Conservation (phyloP, 2,888 invertebrate species). For the Scelioninae gen. 1 region DNA sequence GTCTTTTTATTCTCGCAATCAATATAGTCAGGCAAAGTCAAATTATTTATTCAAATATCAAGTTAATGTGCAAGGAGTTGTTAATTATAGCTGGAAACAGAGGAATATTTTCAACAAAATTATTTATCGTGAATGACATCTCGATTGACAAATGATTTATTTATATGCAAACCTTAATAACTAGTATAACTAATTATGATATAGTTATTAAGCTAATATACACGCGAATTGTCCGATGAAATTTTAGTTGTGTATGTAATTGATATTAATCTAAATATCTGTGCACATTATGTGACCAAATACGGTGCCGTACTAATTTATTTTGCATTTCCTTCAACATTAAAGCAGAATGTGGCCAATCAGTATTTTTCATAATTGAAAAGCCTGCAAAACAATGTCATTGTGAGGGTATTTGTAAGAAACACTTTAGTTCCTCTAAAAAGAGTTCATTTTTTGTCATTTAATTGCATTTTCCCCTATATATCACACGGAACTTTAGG, state of each 20-base stretch:
- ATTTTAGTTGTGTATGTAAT: slow-evolving; percentile 28
- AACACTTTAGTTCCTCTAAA: too few relatives aligned
- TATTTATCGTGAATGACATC: slow-evolving; percentile 28
- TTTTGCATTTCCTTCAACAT: slow-evolving; percentile 9
- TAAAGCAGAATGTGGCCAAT: neutral
- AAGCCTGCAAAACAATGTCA: too few relatives aligned
- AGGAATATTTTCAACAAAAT: slow-evolving; percentile 49
- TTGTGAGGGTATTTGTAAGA: too few relatives aligned
- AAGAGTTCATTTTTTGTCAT: too few relatives aligned
- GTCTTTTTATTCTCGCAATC: slow-evolving; percentile 28
- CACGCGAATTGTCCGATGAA: slow-evolving; percentile 16
- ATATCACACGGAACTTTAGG: too few relatives aligned
- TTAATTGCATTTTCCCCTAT: too few relatives aligned
- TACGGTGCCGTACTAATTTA: slow-evolving; percentile 6
- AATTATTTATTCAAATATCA: slow-evolving; percentile 43
- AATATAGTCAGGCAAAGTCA: slow-evolving; percentile 8
- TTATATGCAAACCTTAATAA: slow-evolving; percentile 44
- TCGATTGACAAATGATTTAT: slow-evolving; percentile 56
- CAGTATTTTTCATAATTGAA: too few relatives aligned
- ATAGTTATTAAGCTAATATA: slow-evolving; percentile 31
- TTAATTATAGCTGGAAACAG: slow-evolving; percentile 36
- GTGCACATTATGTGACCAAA: neutral
- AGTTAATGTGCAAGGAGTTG: slow-evolving; percentile 18
- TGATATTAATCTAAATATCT: slow-evolving; percentile 38
- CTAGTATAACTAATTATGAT: slow-evolving; percentile 33